Conservation (phyloP, 2,888 invertebrate genomes). For the Pristionchus exspectatus region DNA sequence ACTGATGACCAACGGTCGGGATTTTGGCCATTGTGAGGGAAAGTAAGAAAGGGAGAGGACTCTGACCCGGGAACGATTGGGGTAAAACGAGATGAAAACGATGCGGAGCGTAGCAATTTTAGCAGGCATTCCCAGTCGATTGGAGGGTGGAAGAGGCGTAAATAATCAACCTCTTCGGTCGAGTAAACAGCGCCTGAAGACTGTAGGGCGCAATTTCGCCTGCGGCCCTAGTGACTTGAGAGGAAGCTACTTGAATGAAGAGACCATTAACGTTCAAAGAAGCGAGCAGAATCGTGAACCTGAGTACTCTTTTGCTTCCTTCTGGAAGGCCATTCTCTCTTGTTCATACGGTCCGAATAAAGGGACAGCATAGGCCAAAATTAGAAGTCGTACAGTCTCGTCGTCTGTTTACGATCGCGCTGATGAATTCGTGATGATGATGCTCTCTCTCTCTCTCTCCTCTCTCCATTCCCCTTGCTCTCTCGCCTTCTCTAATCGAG, state of each 20-base stretch:
- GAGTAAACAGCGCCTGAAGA: conserved; percentile 14
- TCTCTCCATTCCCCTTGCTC: too few relatives aligned
- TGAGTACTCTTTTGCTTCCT: too few relatives aligned
- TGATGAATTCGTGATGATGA: conserved; percentile 39
- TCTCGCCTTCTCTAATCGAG: too few relatives aligned
- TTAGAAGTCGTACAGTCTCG: conserved; percentile 39
- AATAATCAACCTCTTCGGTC: conserved; percentile 24
- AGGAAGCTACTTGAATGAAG: too few relatives aligned
- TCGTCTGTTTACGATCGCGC: conserved; percentile 4
- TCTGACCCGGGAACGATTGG: not conserved
- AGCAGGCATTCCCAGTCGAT: not conserved
- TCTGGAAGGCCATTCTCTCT: too few relatives aligned
- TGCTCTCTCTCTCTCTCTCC: too few relatives aligned
- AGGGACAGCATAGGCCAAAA: not conserved
- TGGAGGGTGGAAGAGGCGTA: conserved; percentile 1
- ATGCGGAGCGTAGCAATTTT: not conserved
- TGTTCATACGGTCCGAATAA: not conserved
- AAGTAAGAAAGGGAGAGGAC: not conserved
- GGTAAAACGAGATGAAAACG: not conserved
- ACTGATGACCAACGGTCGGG: not conserved
- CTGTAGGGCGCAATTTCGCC: not conserved
- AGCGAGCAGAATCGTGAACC: too few relatives aligned
- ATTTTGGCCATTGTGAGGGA: not conserved
- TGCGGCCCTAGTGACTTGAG: too few relatives aligned
- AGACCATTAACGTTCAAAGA: too few relatives aligned